Evolutionary conservation across 2,797 vertebrate genomes (phyloP).

Genomic region (Acipenser transmontanus): DNA sequence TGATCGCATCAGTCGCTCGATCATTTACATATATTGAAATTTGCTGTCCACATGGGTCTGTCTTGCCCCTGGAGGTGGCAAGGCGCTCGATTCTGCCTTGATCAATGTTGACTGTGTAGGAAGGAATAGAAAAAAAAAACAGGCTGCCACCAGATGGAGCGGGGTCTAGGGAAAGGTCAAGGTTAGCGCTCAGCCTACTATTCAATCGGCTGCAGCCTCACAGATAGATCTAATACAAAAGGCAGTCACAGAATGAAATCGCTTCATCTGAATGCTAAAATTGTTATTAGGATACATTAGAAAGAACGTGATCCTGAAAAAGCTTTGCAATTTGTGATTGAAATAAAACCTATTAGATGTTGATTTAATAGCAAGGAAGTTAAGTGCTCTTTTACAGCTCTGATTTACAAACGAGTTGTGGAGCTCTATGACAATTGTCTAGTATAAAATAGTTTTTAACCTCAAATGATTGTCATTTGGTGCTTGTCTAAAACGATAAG

Average conservation of each 20-base stretch:
- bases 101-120: slow-evolving; percentile 79
- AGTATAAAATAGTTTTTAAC: not conserved
- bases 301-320: slow-evolving; percentile 69
- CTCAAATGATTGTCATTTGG: not conserved
- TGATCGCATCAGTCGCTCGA: slow-evolving; percentile 73
- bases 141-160: slow-evolving; percentile 85
- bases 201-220: slow-evolving; percentile 77
- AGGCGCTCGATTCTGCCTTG: slow-evolving; percentile 69
- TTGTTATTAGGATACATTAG: slow-evolving; percentile 80
- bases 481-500: not conserved
- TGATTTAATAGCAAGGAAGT: slow-evolving; percentile 4
- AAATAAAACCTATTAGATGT: slow-evolving; percentile 53
- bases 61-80: slow-evolving; percentile 60
- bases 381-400: not conserved
- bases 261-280: slow-evolving; percentile 84
- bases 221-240: slow-evolving; percentile 79
- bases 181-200: slow-evolving; percentile 75
- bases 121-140: slow-evolving; percentile 42
- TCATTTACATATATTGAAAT: slow-evolving; percentile 83
- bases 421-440: not conserved
- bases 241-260: slow-evolving; percentile 75
- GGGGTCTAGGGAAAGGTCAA: slow-evolving; percentile 82
- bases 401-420: slow-evolving; percentile 1
- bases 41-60: slow-evolving; percentile 64
- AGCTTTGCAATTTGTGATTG: slow-evolving; percentile 59